Conservation (phyloP, 35 echinoderm and acorn worm genomes). For the Chiridota heheva region DNA sequence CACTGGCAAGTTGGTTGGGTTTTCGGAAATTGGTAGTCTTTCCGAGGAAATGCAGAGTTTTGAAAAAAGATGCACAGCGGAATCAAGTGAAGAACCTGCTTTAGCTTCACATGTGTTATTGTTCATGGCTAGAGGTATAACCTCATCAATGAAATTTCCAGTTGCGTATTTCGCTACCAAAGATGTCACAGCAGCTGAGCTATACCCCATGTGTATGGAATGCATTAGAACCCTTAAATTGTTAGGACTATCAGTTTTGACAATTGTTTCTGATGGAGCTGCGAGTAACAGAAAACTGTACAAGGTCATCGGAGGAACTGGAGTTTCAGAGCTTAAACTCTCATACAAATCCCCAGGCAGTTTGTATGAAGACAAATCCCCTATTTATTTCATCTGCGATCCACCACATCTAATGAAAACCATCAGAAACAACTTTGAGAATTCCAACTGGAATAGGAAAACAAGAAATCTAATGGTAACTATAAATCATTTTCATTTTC, state of each 20-base stretch:
- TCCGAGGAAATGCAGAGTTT: conserved; percentile 9
- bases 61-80: conserved; percentile 14
- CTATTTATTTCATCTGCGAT: conserved; percentile 37
- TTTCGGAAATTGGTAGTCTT: neutral
- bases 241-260: neutral
- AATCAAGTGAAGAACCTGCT: neutral
- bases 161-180: neutral
- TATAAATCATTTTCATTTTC: neutral
- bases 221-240: neutral
- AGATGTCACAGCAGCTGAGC: neutral
- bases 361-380: neutral
- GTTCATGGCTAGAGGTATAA: conserved; percentile 24
- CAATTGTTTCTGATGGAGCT: conserved; percentile 30
- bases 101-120: conserved; percentile 23
- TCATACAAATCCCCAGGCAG: conserved; percentile 5
- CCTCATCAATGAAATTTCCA: conserved; percentile 13
- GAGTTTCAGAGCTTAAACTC: neutral
- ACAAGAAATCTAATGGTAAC: conserved; percentile 34
- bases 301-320: neutral
- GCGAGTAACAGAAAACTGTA: conserved; percentile 26
- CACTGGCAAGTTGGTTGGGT: conserved; percentile 17
- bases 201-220: neutral
- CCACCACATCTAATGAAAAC: conserved; percentile 31
- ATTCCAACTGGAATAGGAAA: conserved; percentile 5
- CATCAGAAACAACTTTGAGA: conserved; percentile 11